phyloP scores from a whole-genome alignment of 2,113 vertebrate genomes.

The Uropsilus gracilis region DNA sequence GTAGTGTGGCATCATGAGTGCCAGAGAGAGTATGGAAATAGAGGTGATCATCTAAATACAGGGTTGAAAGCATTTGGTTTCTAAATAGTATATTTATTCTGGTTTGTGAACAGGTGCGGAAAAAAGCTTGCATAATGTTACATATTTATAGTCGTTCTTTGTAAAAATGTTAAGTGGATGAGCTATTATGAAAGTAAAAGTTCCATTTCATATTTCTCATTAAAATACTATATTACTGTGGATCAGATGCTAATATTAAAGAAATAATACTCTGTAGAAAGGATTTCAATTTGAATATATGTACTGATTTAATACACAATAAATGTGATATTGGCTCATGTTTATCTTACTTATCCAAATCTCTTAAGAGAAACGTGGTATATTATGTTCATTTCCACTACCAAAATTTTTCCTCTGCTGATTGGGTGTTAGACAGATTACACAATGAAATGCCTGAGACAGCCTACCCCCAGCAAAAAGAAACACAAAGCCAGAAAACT shows the following conservation, averaged over 20 bases:
- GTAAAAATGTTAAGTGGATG: slow-evolving; percentile 71
- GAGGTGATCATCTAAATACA: not conserved
- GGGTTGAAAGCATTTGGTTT: not conserved
- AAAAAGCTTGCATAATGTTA: slow-evolving; percentile 54
- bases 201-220: slow-evolving; percentile 68
- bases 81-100: slow-evolving; percentile 32
- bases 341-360: slow-evolving; percentile 36
- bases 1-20: not conserved
- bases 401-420: not conserved
- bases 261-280: slow-evolving; percentile 64
- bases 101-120: slow-evolving; percentile 57
- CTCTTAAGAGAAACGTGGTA: slow-evolving; percentile 19
- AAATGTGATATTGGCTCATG: slow-evolving; percentile 67
- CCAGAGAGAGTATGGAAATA: not conserved
- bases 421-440: not conserved
- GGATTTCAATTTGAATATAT: slow-evolving; percentile 60
- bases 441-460: not conserved
- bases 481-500: not conserved
- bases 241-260: slow-evolving; percentile 63
- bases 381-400: slow-evolving; percentile 31
- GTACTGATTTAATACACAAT: slow-evolving; percentile 71
- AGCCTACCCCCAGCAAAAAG: not conserved
- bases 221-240: slow-evolving; percentile 67
- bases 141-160: slow-evolving; percentile 65
- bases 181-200: slow-evolving; percentile 65